Conservation (phyloP, 2,888 invertebrate genomes). For the Tubulanus polymorphus region DNA sequence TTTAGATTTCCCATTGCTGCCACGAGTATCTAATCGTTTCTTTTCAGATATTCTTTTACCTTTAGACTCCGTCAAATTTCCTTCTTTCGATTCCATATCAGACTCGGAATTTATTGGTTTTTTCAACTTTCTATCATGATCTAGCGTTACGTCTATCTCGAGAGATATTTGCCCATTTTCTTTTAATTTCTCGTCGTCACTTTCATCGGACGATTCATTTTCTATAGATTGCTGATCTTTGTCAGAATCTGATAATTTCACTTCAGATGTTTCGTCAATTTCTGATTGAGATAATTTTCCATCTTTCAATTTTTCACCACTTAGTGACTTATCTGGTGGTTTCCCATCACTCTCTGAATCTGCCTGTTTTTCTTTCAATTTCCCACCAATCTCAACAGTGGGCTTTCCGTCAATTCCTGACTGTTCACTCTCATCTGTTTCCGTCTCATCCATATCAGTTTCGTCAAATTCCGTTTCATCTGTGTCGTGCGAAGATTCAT, state of each 20-base stretch:
- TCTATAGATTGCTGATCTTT: no score
- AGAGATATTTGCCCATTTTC: neutral
- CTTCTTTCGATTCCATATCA: neutral
- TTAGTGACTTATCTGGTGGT: neutral
- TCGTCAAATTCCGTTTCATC: neutral
- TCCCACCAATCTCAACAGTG: neutral
- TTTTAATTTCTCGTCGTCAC: neutral
- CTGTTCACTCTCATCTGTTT: neutral
- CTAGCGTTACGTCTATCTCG: neutral
- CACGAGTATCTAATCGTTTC: no score
- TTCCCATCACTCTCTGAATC: neutral
- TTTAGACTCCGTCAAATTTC: neutral
- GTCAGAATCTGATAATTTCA: no score
- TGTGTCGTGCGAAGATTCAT: neutral
- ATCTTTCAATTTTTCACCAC: neutral
- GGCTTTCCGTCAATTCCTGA: neutral
- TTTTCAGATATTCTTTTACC: no score
- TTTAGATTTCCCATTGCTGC: neutral
- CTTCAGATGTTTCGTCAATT: no score
- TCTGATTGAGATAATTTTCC: neutral
- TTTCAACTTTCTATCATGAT: neutral
- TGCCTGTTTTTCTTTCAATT: neutral
- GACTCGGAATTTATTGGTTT: neutral
- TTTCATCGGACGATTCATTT: neutral
- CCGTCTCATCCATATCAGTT: neutral